A percentile compares a stretch with the other conserved stretches of the same genome.
Conservation (phyloP, 1,140 invertebrate genomes). For the Dinoponera quadriceps region DNA sequence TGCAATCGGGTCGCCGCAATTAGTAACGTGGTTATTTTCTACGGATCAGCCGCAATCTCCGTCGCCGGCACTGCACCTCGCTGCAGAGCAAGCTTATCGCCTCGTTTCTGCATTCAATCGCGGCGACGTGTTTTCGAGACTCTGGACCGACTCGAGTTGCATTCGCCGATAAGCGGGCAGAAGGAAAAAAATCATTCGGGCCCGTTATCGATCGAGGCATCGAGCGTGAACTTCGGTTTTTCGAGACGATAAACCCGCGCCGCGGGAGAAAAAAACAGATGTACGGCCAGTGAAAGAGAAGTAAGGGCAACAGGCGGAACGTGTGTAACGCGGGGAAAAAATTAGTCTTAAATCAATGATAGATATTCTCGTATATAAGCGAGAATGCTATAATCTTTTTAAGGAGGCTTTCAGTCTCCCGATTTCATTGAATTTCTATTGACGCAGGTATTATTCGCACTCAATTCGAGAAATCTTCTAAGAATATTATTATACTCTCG, state of each 20-base stretch:
- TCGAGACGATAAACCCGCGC: conserved; percentile 66
- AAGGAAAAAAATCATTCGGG: conserved; percentile 58
- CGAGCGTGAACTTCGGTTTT: conserved; percentile 67
- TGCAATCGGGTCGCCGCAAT: not conserved
- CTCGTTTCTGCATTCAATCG: conserved; percentile 54
- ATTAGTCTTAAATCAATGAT: not conserved
- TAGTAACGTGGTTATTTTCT: conserved; percentile 44
- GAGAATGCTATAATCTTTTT: too few species aligned
- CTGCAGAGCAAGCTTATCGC: conserved; percentile 32
- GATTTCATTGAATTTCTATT: too few species aligned
- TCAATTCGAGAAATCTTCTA: too few species aligned
- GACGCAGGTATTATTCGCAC: too few species aligned
- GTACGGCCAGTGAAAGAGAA: conserved; percentile 22
- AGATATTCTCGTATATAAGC: too few species aligned
- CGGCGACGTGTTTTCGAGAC: conserved; percentile 53
- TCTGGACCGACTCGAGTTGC: conserved; percentile 50
- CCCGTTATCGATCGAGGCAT: conserved; percentile 57
- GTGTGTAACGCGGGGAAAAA: not conserved
- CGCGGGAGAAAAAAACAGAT: conserved; percentile 52
- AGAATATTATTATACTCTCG: too few species aligned
- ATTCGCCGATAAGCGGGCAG: conserved; percentile 42
- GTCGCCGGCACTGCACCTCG: conserved; percentile 25
- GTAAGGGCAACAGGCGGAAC: not conserved
- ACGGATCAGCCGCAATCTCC: conserved; percentile 36
- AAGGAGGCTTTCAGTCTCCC: too few species aligned